Evolutionary conservation across 2,113 vertebrate genomes (phyloP).

Genomic region (Tragulus kanchil): DNA sequence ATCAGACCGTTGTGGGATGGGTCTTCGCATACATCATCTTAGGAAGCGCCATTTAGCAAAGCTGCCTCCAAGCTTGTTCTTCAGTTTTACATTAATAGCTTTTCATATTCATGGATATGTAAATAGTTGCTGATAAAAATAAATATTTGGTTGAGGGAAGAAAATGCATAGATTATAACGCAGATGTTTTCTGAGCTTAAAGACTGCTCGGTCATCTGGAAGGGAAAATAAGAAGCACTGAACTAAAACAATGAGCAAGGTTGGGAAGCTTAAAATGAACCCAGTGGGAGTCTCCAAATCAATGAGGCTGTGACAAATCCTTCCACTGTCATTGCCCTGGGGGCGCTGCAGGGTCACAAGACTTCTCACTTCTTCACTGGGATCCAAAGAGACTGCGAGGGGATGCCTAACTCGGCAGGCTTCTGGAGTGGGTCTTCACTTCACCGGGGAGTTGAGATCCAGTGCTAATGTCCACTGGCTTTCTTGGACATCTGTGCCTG

Average conservation of each 20-base stretch:
- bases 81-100: background rate
- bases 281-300: background rate
- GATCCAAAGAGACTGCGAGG: background rate
- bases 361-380: background rate
- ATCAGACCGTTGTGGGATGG: background rate
- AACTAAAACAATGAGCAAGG: background rate
- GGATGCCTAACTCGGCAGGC: too few relatives aligned
- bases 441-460: background rate
- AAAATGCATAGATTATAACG: conserved; percentile 43
- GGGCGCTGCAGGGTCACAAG: background rate
- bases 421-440: background rate
- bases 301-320: background rate
- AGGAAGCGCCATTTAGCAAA: background rate
- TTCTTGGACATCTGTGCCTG: background rate
- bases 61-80: background rate
- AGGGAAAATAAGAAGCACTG: conserved; percentile 50
- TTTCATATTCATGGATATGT: conserved; percentile 1
- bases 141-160: conserved; percentile 21
- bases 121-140: conserved; percentile 48
- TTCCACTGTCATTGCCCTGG: background rate
- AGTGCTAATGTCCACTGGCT: background rate
- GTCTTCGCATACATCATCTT: background rate
- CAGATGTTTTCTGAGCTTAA: conserved; percentile 55
- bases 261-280: conserved; percentile 37
- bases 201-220: conserved; percentile 55